Base-by-base conservation (phyloP, 2,113 vertebrate genomes). In the Fulmarus glacialis region DNA sequence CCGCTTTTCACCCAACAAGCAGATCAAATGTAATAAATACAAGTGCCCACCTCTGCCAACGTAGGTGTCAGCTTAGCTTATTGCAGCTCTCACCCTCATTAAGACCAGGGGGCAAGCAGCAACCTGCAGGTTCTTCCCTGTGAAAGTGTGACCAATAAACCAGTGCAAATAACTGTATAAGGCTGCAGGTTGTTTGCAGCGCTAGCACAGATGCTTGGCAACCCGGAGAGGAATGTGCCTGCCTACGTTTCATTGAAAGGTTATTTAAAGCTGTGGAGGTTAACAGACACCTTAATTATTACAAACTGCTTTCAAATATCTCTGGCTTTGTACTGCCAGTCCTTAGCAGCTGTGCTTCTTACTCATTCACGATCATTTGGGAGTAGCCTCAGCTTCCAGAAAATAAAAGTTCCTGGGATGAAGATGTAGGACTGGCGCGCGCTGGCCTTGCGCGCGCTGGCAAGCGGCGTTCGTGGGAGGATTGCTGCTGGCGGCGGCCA, bases 271-370 rank as follows among this genome's bases (percentile, higher is more conserved):
- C 84, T 32, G 47, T 14, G 88, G 80, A 95, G 75, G 87, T 64
- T 81, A 97, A 95, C 87, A 96, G 95, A 85, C 93, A 96, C 96
- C 87, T 93, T 94, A 95, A 97, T 96, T 96, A 94, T 88, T 77
- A 93, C 95, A 94, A 95, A 97, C 91, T 58, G 89, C 88, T 96
- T 95, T 94, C 1, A 6, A 95, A 16, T 82, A 38, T 72, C n/a
- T 29, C 63, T 12, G 87, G 30, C 82, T 87, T 48, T 95, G 91
- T n/a, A 6, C 23, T 32, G 64, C 63, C 82, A 26, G 78, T 87
- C 73, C 93, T 85, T 21, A 68, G 81, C 95, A 75, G 87, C 67
- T 63, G 40, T 12, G 19, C 42, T 72, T 50, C 80, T 45, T n/a
- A 50, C 86, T 81, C 73, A 21, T 58, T 12, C 47, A 6, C 7